Evolutionary conservation across 2,113 vertebrate genomes (phyloP), one percentile per base, ranked within the genome.

Genomic region (Macquaria ambigua): DNA sequence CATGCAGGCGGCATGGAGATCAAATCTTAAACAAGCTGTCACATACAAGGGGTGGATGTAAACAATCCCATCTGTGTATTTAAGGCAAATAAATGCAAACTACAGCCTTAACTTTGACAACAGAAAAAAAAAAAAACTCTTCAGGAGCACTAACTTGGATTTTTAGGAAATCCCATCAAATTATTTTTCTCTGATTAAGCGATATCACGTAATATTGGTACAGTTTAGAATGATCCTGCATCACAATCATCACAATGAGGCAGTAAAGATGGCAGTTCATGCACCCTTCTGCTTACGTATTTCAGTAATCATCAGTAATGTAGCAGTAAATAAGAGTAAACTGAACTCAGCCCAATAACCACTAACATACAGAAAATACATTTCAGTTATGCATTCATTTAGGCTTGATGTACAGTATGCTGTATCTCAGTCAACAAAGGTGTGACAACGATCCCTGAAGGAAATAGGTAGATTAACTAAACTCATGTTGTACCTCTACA

Each of bases 1-100:
- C 58, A 52, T 31, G 56, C 50, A 21, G 52, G 74, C 46, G 18
- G 56, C 46, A 16, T 9, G 3, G 63, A 62, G 71, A 67, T 72
- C 39, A 53, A 5, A 72, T 43, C 77, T 75, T 53, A 79, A 63
- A 79, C 43, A 53, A 69, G 74, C 66, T 31, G 39, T 62, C 69
- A 50, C n/a, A 43, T 72, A 20, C 55, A 72, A 20, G 12, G 43
- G 41, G 11, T 3, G 73, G 67, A 16, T 61, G 31, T 58, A 52
- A 77, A 69, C 64, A 52, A 70, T 70, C 75, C 25, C 55, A 46
- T 64, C 50, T 8, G 55, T 74, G 15, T 34, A 63, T 48, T 16
- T 31, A 28, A 61, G 5, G 11, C 18, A 61, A 74, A 37, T 28
- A 76, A 64, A 55, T 50, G 52, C 10, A 79, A 46, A 76, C 37